Evolutionary conservation across 2,888 invertebrate species (phyloP).

Genomic region (Tyria jacobaeae): DNA sequence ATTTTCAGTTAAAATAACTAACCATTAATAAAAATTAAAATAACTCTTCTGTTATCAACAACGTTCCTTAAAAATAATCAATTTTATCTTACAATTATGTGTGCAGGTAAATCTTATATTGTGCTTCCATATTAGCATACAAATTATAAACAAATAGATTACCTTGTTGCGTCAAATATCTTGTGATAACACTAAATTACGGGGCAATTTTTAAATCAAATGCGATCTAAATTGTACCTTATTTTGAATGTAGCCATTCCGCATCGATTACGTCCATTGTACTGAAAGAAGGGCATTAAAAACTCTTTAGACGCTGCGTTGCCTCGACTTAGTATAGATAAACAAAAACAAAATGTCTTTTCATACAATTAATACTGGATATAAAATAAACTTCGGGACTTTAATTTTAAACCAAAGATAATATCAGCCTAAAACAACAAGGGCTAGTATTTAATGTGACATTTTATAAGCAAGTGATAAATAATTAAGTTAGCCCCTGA

Average conservation of each 20-base stretch:
- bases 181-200: no score
- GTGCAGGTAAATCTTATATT: slow-evolving; percentile 27
- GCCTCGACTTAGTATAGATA: not conserved
- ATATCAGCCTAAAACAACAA: not conserved
- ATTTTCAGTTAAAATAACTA: slow-evolving; percentile 35
- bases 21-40: slow-evolving; percentile 29
- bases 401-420: not conserved
- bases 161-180: no score
- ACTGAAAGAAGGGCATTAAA: not conserved
- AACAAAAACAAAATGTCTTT: no score
- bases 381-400: no score
- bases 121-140: slow-evolving; percentile 17
- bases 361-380: no score
- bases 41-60: slow-evolving; percentile 39
- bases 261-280: not conserved
- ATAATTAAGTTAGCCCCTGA: no score
- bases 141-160: not conserved
- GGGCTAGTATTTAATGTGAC: no score
- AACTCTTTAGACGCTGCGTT: not conserved
- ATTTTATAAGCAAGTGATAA: not conserved
- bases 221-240: no score
- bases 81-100: slow-evolving; percentile 47
- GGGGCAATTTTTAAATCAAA: no score
- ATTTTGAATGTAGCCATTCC: no score
- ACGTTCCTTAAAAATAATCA: slow-evolving; percentile 50